Base-by-base conservation (phyloP, 2,888 invertebrate genomes). In the Aporophyla nigra region DNA sequence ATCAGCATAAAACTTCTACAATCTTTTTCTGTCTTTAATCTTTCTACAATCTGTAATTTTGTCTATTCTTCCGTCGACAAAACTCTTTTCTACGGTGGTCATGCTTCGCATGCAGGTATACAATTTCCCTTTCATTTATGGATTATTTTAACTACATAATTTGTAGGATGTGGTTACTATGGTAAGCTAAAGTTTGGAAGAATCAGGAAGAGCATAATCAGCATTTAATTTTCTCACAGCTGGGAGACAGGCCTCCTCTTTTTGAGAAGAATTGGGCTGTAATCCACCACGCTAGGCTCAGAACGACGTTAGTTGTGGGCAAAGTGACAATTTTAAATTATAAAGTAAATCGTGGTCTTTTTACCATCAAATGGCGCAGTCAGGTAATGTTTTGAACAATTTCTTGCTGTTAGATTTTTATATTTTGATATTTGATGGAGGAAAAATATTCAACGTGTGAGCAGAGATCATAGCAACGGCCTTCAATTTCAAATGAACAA, bases 401-500 rank as follows among this genome's bases (percentile, higher is more conserved):
- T 51, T 12, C 10, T 51, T 16, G 9, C 43, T 63, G 43, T 63
- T 10, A 24, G 27, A 59, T 19, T 33, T 43, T 2, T 16, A 43
- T n/a, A n/a, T n/a, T 16, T n/a, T 5, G 10, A 43, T 49, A 58
- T 24, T 40, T 40, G 19, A 21, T 1, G 9, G 24, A 3, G 21
- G 24, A 21, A 24, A 40, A 40, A 53, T 51, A 21, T 43, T 5
- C 12, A 59, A 21, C n/a, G 27, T 4, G 19, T 12, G 5, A 1
- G 6, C 43, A 27, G 24, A 71, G 27, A 66, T 46, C 49, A 74
- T 0, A 40, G n/a, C 16, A 24, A 65, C 2, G 58, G 9, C 40
- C 40, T 24, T 49, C 9, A 53, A 27, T 74, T 21, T 53, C 9
- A 40, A 65, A 53, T 46, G 19, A 24, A 80, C 21, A 80, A 80